Evolutionary conservation across 2,888 invertebrate genomes (phyloP).

Genomic region (Altica lythri): DNA sequence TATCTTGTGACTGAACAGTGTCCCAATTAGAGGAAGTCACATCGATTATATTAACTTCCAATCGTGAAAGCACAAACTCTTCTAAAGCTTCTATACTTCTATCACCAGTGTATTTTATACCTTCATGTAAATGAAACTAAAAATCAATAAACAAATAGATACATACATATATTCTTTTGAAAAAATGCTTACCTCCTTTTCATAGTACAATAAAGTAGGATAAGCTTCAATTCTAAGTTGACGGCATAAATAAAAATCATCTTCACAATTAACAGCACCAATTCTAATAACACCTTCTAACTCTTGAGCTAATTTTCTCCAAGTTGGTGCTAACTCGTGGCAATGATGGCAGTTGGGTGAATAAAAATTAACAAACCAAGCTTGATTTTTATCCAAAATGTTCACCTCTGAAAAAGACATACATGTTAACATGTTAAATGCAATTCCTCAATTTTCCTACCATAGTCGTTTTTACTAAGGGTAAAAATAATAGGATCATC

Average conservation of each 20-base stretch:
- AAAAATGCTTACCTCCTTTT: conserved; percentile 49
- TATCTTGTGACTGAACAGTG: conserved; percentile 37
- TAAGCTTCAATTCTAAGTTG: conserved; percentile 75
- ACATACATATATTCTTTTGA: conserved; percentile 2
- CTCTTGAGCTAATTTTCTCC: conserved; percentile 77
- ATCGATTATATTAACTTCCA: conserved; percentile 57
- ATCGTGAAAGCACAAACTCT: conserved; percentile 66
- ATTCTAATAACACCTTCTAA: conserved; percentile 78
- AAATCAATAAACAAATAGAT: conserved; percentile 21
- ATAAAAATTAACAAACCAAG: conserved; percentile 88
- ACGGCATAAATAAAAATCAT: conserved; percentile 78
- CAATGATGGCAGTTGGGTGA: conserved; percentile 87
- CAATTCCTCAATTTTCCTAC: conserved; percentile 54
- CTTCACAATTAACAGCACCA: conserved; percentile 87
- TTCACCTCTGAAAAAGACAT: conserved; percentile 54
- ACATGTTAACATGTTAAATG: not conserved
- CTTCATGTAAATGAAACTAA: conserved; percentile 63
- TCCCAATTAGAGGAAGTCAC: conserved; percentile 56
- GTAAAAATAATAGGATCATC: conserved; percentile 83
- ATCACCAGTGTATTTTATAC: conserved; percentile 65
- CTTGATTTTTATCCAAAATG: conserved; percentile 63
- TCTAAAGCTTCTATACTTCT: conserved; percentile 65
- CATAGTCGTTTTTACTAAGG: conserved; percentile 73
- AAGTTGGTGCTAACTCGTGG: conserved; percentile 79
- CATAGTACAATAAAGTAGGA: conserved; percentile 75